These are phyloP conservation scores for Notiomystis cincta DNA, from an alignment of 2,113 vertebrate genomes.

Conservation along the genomic window DNA sequence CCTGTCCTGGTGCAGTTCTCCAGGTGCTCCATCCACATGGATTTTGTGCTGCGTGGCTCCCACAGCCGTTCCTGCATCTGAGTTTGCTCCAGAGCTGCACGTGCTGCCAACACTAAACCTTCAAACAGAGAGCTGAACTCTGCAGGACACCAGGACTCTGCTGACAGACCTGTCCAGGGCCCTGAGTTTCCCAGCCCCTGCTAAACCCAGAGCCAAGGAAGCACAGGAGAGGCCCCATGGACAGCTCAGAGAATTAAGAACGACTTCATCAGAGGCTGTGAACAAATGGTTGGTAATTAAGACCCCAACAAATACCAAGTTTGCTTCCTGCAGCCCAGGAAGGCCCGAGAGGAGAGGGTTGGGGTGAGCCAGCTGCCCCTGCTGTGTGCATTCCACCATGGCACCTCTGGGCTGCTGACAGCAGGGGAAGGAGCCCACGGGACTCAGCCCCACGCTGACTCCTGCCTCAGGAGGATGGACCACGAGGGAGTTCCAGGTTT, in stretches of 20 bases:
- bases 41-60: fast-evolving
- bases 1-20: fast-evolving
- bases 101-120: fast-evolving
- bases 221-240: background rate
- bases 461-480: fast-evolving
- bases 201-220: background rate
- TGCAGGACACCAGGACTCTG: background rate
- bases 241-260: background rate
- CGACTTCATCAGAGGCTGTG: background rate
- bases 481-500: background rate
- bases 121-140: background rate
- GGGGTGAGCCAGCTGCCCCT: background rate
- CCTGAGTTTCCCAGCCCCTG: background rate
- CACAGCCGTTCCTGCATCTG: background rate
- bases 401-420: background rate
- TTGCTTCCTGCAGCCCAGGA: background rate
- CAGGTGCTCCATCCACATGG: fast-evolving
- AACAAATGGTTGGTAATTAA: background rate
- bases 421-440: background rate
- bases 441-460: background rate
- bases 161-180: background rate
- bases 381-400: fast-evolving
- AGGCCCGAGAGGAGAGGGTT: fast-evolving
- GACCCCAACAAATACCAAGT: background rate
- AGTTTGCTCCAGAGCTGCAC: background rate